Conservation (phyloP, 2,888 invertebrate genomes). For the Ceriagrion tenellum region DNA sequence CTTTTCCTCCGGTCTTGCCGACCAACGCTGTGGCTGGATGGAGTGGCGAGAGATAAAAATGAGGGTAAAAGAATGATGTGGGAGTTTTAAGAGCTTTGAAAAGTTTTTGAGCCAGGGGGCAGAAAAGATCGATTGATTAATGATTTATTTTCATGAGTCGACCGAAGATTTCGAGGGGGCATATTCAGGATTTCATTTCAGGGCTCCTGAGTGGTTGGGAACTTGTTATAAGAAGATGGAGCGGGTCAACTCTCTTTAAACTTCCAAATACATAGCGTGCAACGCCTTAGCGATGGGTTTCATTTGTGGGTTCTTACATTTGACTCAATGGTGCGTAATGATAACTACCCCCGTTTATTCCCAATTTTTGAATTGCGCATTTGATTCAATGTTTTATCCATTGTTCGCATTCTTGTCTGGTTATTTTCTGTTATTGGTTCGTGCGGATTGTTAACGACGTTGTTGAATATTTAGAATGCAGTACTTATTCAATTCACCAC, state of each 20-base stretch:
- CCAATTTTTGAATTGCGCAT: background rate
- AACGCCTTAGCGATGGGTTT: no score
- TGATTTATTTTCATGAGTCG: slow-evolving; percentile 1
- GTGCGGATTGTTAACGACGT: no score
- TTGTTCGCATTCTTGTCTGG: no score
- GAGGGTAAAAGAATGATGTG: background rate
- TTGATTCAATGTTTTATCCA: background rate
- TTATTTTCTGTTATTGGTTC: no score
- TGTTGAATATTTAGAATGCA: no score
- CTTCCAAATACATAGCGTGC: no score
- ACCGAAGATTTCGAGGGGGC: background rate
- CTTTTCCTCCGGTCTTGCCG: no score
- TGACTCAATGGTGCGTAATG: background rate
- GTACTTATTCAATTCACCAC: no score
- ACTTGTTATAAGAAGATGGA: background rate
- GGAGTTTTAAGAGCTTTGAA: background rate
- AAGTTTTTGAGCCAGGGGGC: background rate
- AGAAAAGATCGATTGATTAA: background rate
- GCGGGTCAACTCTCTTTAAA: background rate
- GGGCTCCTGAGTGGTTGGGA: background rate
- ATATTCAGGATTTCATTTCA: background rate
- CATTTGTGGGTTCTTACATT: background rate
- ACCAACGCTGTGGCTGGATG: no score
- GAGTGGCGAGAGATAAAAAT: background rate
- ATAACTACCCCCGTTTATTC: background rate